Conservation (phyloP, 2,797 vertebrate genomes). For the Melanotaenia pygmaea region DNA sequence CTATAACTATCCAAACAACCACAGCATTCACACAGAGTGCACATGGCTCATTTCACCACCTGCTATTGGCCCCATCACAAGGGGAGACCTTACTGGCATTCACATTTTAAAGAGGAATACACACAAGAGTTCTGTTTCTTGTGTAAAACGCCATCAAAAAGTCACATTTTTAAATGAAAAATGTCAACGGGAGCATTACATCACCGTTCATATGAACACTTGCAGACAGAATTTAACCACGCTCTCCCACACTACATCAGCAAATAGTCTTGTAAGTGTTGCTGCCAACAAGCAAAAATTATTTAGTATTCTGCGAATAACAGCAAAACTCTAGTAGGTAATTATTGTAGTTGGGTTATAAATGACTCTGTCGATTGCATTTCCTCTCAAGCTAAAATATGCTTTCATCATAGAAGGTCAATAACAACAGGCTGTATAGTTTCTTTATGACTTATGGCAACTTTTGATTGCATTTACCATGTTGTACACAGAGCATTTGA, state of each 20-base stretch:
- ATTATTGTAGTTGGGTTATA: slow-evolving; percentile 49
- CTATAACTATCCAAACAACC: slow-evolving; percentile 78
- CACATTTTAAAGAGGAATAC: slow-evolving; percentile 32
- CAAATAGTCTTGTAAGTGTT: slow-evolving; percentile 20
- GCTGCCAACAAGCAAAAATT: slow-evolving; percentile 31
- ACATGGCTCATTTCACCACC: slow-evolving; percentile 74
- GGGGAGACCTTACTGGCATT: slow-evolving; percentile 63
- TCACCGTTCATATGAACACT: not conserved
- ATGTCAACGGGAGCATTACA: not conserved
- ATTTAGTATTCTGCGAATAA: slow-evolving; percentile 49
- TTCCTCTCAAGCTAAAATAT: slow-evolving; percentile 48
- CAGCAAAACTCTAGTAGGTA: not conserved
- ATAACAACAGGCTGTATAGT: slow-evolving; percentile 34
- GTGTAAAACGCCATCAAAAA: slow-evolving; percentile 7
- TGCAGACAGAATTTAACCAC: not conserved
- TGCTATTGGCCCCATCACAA: slow-evolving; percentile 70
- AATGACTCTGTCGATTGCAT: slow-evolving; percentile 39
- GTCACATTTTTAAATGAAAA: not conserved
- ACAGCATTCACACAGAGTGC: slow-evolving; percentile 76
- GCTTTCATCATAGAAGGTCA: slow-evolving; percentile 62
- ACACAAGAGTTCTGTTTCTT: slow-evolving; percentile 24
- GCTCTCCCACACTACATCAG: slow-evolving; percentile 14
- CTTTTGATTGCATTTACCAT: slow-evolving; percentile 73
- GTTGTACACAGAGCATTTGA: slow-evolving; percentile 52
- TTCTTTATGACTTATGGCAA: slow-evolving; percentile 58